Percentiles rank a stretch among this genome's conserved stretches.
Evolutionary conservation across 1,140 invertebrate genomes (phyloP).

Genomic region (Hylaeus volcanicus): DNA sequence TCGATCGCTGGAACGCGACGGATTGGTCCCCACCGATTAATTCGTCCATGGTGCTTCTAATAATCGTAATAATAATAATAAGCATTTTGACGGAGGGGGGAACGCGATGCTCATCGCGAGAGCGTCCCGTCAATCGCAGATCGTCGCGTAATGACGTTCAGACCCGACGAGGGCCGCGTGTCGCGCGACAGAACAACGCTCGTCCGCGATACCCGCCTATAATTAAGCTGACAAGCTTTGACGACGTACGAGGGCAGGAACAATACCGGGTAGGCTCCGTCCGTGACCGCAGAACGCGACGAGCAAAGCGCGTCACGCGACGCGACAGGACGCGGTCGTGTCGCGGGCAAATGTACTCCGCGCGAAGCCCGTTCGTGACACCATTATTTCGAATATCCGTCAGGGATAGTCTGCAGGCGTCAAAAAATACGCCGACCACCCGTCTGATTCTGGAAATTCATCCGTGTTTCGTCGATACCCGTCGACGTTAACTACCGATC

Average conservation of each 20-base stretch:
- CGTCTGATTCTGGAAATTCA: not conserved
- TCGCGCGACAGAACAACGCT: constrained; percentile 49
- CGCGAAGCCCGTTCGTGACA: constrained; percentile 6
- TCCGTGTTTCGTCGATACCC: not conserved
- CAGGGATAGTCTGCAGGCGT: constrained; percentile 23
- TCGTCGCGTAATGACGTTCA: constrained; percentile 36
- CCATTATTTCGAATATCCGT: constrained; percentile 58
- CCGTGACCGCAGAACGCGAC: constrained; percentile 42
- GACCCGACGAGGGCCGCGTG: constrained; percentile 27
- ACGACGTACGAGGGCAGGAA: constrained; percentile 62
- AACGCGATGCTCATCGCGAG: constrained; percentile 33
- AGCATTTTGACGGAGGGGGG: not conserved
- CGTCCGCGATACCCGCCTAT: constrained; percentile 52
- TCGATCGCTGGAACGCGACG: not conserved
- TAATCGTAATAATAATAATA: constrained; percentile 36
- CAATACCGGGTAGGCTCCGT: constrained; percentile 47
- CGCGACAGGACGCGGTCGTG: constrained; percentile 56
- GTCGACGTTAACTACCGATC: not conserved
- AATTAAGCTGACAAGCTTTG: constrained; percentile 69
- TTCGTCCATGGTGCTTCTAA: not conserved
- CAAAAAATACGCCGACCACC: constrained; percentile 32
- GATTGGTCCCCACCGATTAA: not conserved
- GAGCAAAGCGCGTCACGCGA: constrained; percentile 54
- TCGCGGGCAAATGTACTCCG: constrained; percentile 51
- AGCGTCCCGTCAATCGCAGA: constrained; percentile 54